Evolutionary conservation across 1,140 invertebrate genomes (phyloP).

Genomic region (Alviniconcha marisindica): DNA sequence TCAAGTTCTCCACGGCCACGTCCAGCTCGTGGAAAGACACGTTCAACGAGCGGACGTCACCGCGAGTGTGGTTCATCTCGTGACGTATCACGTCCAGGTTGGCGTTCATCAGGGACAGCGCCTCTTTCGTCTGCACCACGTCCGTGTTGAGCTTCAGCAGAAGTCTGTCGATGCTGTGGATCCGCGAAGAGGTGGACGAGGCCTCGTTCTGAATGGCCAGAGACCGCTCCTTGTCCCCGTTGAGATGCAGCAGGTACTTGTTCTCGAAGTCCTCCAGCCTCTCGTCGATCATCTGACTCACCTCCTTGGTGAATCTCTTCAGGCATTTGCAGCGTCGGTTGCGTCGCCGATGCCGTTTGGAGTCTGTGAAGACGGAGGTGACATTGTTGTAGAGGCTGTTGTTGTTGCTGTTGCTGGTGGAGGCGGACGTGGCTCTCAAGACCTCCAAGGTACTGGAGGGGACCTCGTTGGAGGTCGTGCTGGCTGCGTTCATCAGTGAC

Average conservation of each 20-base stretch:
- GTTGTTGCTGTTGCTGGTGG: not conserved
- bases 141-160: constrained; percentile 34
- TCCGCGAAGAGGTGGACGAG: constrained; percentile 4
- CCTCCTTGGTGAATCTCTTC: constrained; percentile 33
- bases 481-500: not conserved
- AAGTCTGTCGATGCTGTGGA: constrained; percentile 33
- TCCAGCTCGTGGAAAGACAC: constrained; percentile 28
- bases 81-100: constrained; percentile 25
- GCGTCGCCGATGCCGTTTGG: not conserved
- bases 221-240: constrained; percentile 10
- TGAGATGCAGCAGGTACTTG: constrained; percentile 33
- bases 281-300: constrained; percentile 29
- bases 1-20: constrained; percentile 29
- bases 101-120: constrained; percentile 24
- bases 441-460: not conserved
- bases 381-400: not conserved
- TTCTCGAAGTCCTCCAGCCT: constrained; percentile 33
- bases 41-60: constrained; percentile 22
- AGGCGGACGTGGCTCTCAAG: not conserved
- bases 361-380: not conserved
- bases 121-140: constrained; percentile 35
- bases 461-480: not conserved
- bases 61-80: constrained; percentile 37
- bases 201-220: constrained; percentile 29
- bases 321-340: constrained; percentile 30